phyloP scores from a whole-genome alignment of 2,797 vertebrate species.

The Steatocranus sp. region DNA sequence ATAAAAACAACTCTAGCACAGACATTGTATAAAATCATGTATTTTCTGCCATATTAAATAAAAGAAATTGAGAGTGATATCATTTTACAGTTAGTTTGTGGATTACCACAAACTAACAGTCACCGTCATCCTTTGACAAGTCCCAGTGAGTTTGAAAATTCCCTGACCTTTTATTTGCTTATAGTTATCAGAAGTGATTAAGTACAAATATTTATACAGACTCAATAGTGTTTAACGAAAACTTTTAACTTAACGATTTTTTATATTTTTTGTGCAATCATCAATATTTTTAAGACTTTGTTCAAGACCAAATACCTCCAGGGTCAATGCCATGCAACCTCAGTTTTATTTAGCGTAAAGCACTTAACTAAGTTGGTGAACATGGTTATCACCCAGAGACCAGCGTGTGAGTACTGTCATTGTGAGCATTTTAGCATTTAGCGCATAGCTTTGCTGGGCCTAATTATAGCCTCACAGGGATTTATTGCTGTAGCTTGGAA shows the following conservation, averaged over 20 bases:
- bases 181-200: neutral
- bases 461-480: neutral
- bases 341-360: neutral
- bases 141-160: neutral
- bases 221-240: neutral
- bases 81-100: neutral
- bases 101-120: neutral
- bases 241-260: neutral
- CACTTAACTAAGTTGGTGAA: neutral
- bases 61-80: neutral
- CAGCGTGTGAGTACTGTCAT: neutral
- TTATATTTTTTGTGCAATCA: neutral
- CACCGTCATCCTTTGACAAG: neutral
- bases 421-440: neutral
- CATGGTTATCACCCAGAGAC: neutral
- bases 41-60: neutral
- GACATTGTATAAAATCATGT: neutral
- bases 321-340: neutral
- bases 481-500: neutral
- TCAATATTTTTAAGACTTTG: neutral
- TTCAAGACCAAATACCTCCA: neutral
- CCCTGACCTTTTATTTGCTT: neutral
- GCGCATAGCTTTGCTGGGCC: neutral
- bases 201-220: neutral
- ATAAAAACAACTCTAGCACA: neutral